Conservation (phyloP, 1,140 invertebrate species). For the Drosophila pruinosa region DNA sequence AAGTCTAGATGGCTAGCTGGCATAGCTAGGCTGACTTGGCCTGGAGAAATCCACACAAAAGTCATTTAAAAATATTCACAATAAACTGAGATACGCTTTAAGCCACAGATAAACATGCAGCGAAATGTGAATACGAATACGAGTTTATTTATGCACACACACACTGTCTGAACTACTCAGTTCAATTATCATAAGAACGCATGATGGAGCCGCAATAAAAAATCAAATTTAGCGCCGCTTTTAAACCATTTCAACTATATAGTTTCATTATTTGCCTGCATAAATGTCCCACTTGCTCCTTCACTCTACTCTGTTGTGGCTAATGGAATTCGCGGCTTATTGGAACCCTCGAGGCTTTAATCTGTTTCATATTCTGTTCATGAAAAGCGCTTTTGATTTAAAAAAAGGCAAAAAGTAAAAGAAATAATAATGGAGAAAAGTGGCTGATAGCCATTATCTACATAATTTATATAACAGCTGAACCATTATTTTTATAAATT, state of each 20-base stretch:
- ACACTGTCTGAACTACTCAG: background rate
- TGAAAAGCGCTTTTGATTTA: constrained; percentile 12
- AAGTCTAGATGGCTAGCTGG: background rate
- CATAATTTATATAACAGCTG: constrained; percentile 61
- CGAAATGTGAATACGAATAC: background rate
- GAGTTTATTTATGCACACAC: background rate
- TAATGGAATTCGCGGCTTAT: constrained; percentile 32
- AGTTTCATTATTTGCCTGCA: background rate
- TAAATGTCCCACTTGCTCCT: background rate
- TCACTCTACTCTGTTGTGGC: background rate
- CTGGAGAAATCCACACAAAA: too few relatives aligned
- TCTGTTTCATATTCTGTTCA: background rate
- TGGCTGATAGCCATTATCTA: constrained; percentile 41
- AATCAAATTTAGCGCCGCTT: constrained; percentile 44
- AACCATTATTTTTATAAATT: constrained; percentile 50
- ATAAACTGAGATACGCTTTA: constrained; percentile 3
- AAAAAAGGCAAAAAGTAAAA: constrained; percentile 32
- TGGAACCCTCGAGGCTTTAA: constrained; percentile 12
- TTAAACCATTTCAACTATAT: constrained; percentile 40
- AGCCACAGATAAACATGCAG: constrained; percentile 4
- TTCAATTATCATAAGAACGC: constrained; percentile 19
- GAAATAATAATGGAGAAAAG: constrained; percentile 12
- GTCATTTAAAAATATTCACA: background rate
- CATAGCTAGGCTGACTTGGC: too few relatives aligned
- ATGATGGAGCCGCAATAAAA: constrained; percentile 30